Evolutionary conservation across 2,113 vertebrate genomes (phyloP).

Genomic region (Stegostoma tigrinum): DNA sequence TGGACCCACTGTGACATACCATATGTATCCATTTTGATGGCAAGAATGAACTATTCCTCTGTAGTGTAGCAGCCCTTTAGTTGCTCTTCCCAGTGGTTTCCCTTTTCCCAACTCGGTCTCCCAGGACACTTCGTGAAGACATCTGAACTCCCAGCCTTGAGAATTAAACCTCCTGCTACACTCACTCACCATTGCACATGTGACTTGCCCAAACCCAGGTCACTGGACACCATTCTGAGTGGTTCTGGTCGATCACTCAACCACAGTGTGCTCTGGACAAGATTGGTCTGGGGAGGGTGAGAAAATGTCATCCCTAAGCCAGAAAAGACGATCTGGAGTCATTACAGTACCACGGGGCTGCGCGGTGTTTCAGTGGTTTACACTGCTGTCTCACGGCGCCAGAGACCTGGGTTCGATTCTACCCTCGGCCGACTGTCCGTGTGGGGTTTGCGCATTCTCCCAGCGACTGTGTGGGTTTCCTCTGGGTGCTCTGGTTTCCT

Average conservation of each 20-base stretch:
- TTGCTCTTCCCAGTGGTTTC: background rate
- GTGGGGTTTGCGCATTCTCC: no score
- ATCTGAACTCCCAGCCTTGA: no score
- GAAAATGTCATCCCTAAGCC: background rate
- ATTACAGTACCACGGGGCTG: no score
- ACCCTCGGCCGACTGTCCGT: no score
- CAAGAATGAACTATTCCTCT: background rate
- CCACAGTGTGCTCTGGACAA: background rate
- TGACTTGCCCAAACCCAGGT: background rate
- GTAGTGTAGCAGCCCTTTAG: background rate
- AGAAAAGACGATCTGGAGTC: background rate
- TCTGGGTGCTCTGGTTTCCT: no score
- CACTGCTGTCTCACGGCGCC: no score
- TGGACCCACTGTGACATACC: background rate
- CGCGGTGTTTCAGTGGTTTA: no score
- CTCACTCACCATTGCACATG: background rate
- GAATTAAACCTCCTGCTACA: background rate
- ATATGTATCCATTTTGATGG: background rate
- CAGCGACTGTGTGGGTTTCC: no score
- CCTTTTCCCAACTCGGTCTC: no score
- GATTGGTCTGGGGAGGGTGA: background rate
- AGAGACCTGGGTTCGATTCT: no score
- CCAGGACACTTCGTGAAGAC: no score
- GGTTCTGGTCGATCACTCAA: background rate
- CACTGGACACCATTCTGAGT: background rate